These are phyloP conservation scores for Aleiodes alternator DNA, from an alignment of 2,888 invertebrate genomes.

Conservation along the genomic window DNA sequence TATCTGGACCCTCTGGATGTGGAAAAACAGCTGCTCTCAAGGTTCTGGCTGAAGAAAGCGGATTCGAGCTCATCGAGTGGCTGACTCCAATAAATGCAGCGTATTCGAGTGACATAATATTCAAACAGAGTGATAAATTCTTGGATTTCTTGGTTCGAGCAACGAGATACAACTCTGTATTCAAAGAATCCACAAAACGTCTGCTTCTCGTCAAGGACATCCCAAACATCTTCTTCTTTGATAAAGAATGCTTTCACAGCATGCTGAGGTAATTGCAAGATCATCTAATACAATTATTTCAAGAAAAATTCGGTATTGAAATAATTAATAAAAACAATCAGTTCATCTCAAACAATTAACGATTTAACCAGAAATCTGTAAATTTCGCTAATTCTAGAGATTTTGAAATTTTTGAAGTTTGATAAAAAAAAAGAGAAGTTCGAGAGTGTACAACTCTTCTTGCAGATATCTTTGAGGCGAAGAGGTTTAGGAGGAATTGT, in stretches of 20 bases:
- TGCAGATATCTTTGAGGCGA: too few relatives aligned
- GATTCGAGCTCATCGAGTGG: slow-evolving; percentile 85
- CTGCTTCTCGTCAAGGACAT: slow-evolving; percentile 87
- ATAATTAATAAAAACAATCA: too few relatives aligned
- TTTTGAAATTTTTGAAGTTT: too few relatives aligned
- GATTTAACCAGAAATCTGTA: too few relatives aligned
- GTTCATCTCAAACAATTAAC: too few relatives aligned
- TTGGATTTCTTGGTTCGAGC: slow-evolving; percentile 86
- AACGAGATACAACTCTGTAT: slow-evolving; percentile 81
- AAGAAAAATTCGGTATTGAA: too few relatives aligned
- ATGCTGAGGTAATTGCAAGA: slow-evolving; percentile 78
- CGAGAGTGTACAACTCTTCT: too few relatives aligned
- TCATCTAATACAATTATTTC: not conserved
- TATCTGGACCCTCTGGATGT: slow-evolving; percentile 90
- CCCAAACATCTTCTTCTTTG: slow-evolving; percentile 85
- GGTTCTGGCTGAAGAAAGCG: slow-evolving; percentile 81
- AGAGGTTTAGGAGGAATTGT: too few relatives aligned
- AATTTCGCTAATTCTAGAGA: too few relatives aligned
- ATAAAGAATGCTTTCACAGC: slow-evolving; percentile 81
- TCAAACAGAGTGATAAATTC: slow-evolving; percentile 83
- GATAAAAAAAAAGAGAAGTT: too few relatives aligned
- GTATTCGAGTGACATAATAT: slow-evolving; percentile 55
- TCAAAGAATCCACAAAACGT: slow-evolving; percentile 73
- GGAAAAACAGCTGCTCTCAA: slow-evolving; percentile 88
- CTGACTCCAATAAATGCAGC: slow-evolving; percentile 85